These are phyloP conservation scores for Sula dactylatra DNA, from an alignment of 2,113 vertebrate genomes.

Conservation along the genomic window DNA sequence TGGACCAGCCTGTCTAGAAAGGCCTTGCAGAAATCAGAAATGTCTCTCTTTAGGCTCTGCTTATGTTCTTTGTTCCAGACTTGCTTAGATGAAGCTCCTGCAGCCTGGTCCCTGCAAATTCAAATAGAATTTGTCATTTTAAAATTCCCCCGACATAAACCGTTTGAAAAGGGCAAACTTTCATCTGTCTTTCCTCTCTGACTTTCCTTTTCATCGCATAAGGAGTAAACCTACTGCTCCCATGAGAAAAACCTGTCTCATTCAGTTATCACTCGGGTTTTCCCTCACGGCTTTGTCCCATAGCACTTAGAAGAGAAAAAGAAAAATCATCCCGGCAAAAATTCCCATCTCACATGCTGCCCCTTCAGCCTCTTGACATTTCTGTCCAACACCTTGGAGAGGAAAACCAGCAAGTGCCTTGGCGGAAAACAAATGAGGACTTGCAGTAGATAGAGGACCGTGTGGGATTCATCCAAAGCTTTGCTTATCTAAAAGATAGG, in stretches of 20 bases:
- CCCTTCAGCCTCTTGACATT: conserved; percentile 59
- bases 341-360: background rate
- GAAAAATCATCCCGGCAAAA: background rate
- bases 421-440: conserved; percentile 56
- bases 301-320: conserved; percentile 22
- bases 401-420: conserved; percentile 52
- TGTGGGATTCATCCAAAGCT: conserved; percentile 54
- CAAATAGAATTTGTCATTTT: background rate
- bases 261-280: conserved; percentile 21
- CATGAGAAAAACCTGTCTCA: conserved; percentile 30
- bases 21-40: background rate
- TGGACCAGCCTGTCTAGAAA: background rate
- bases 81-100: background rate
- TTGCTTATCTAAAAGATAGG: conserved; percentile 61
- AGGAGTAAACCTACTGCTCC: background rate
- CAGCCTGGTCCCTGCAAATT: background rate
- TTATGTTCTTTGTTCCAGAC: background rate
- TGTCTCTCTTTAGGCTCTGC: background rate
- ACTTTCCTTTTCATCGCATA: background rate
- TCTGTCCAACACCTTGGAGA: conserved; percentile 63
- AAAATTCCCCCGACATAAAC: background rate
- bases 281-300: background rate
- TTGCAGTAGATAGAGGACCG: conserved; percentile 39
- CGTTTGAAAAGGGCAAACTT: background rate
- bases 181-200: background rate